Conservation (phyloP, 2,797 vertebrate genomes). For the Luscinia megarhynchos region DNA sequence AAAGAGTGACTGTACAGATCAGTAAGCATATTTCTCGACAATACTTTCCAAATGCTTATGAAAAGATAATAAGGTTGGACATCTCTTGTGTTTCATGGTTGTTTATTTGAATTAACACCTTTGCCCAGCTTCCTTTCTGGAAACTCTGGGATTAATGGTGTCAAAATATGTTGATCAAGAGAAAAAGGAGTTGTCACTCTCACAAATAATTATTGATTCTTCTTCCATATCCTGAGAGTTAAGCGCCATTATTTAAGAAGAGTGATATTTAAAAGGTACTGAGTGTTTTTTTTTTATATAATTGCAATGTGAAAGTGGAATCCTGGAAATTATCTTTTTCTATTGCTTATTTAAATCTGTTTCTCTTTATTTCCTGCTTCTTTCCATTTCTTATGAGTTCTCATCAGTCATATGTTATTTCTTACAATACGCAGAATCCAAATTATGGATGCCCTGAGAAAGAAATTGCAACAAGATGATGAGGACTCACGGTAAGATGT, state of each 20-base stretch:
- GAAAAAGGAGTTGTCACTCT: background rate
- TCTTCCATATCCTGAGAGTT: background rate
- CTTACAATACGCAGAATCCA: conserved; percentile 40
- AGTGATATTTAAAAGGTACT: background rate
- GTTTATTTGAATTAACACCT: background rate
- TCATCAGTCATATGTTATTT: background rate
- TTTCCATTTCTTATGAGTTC: background rate
- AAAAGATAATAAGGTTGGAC: background rate
- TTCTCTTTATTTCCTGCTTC: background rate
- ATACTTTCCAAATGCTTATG: background rate
- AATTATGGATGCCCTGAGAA: conserved; percentile 31
- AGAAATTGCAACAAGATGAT: conserved; percentile 22
- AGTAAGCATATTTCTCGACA: background rate
- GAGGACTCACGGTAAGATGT: conserved; percentile 59
- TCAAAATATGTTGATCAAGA: background rate
- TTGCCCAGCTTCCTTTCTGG: background rate
- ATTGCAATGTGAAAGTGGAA: background rate
- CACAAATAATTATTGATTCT: background rate
- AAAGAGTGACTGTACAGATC: background rate
- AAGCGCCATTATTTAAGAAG: background rate
- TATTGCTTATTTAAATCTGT: background rate
- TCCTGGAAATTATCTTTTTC: background rate
- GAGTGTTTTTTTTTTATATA: background rate
- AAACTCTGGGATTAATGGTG: background rate
- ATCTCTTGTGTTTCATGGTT: background rate